These are phyloP conservation scores for Catocala nupta DNA, from an alignment of 2,888 invertebrate species.

Conservation along the genomic window DNA sequence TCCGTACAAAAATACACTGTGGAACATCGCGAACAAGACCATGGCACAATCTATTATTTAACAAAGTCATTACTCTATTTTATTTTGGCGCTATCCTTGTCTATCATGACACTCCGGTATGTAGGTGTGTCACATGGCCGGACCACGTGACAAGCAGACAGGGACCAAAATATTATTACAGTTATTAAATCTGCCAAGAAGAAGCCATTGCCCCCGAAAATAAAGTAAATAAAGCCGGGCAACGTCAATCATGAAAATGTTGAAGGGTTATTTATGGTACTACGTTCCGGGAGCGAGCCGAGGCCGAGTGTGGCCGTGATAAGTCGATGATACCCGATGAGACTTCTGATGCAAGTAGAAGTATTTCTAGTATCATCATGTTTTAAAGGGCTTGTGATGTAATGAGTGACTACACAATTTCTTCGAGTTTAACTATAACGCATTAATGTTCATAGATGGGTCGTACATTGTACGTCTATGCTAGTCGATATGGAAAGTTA, in stretches of 20 bases:
- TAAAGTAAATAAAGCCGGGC: conserved; percentile 49
- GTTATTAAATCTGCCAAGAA: conserved; percentile 49
- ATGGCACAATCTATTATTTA: too few relatives aligned
- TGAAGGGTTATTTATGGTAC: conserved; percentile 25
- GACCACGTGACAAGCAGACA: conserved; percentile 17
- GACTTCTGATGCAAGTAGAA: too few relatives aligned
- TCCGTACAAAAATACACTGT: conserved; percentile 2
- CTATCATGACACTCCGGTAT: conserved; percentile 3
- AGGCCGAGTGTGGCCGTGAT: background rate
- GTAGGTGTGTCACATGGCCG: conserved; percentile 14
- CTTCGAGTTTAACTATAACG: too few relatives aligned
- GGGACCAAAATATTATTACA: conserved; percentile 27
- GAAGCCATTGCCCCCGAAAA: conserved; percentile 50
- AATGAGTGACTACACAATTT: too few relatives aligned
- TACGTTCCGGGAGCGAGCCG: background rate
- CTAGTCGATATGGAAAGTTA: too few relatives aligned
- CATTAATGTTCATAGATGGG: too few relatives aligned
- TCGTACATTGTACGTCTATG: too few relatives aligned
- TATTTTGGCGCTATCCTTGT: conserved; percentile 13
- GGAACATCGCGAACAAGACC: too few relatives aligned
- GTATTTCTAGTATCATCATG: too few relatives aligned
- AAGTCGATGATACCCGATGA: too few relatives aligned
- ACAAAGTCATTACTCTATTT: conserved; percentile 8
- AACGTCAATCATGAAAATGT: conserved; percentile 55
- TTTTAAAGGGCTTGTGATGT: too few relatives aligned